Evolutionary conservation across 2,888 invertebrate genomes (phyloP), one percentile per base, ranked within the genome.

Genomic region (Diplolepis rosae): DNA sequence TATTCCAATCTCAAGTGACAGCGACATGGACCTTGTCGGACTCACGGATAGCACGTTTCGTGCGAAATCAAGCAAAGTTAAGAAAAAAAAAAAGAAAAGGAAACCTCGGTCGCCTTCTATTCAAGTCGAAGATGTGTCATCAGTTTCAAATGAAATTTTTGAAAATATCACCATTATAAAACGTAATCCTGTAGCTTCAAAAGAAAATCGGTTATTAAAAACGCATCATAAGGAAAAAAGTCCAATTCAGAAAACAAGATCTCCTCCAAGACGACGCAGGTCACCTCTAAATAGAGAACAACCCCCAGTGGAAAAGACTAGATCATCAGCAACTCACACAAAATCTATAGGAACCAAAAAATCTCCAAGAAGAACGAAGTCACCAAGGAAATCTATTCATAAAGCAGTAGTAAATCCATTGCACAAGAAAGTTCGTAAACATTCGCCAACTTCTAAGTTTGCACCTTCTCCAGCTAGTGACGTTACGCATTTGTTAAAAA

Each of bases 1-100:
- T 18, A 83, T 86, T 52, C 84, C 87, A 15, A 88, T 88, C 48
- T 88, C 88, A 1, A 89, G 88, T 48, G 89, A 88, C 71, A 88
- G 85, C 54, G 89, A 89, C 68, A 85, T 86, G 84, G 88, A 88
- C 70, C 78, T 85, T 6, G 85, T 87, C 32, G 85, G 85, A 42
- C 77, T 86, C 45, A 74, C 79, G 2, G 83, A 84, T 28, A 79
- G 69, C 51, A 77, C 81, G 9, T 74, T 81, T 27, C 79, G 82
- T 42, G 13, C 66, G 35, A 74, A 73, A 22, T 67, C 72, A 65
- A 77, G 74, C 48, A 79, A 75, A 27, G 68, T 75, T 52, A 83
- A 79, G 48, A 84, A 83, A 68, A 84, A 80, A 68, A 84, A 77
- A 48, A 87, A 82, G 73, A 85, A 81, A 72, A 82, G 80, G 75